These are phyloP conservation scores for Nephrotoma flavescens DNA, from an alignment of 2,888 invertebrate species.

Conservation along the genomic window DNA sequence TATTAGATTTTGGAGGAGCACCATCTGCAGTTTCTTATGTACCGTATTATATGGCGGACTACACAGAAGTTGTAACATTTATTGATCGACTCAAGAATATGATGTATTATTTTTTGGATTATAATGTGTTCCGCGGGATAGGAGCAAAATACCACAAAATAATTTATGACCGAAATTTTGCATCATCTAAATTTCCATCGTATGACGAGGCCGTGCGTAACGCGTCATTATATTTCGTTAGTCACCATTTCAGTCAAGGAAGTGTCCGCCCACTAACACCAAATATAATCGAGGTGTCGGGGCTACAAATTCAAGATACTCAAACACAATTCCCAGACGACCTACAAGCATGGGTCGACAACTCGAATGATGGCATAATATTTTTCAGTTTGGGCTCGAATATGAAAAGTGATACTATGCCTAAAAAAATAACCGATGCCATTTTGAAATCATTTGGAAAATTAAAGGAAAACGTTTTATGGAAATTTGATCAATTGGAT, in stretches of 20 bases:
- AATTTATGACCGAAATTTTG: constrained; percentile 27
- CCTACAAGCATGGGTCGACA: constrained; percentile 19
- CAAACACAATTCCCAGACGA: constrained; percentile 21
- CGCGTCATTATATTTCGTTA: constrained; percentile 24
- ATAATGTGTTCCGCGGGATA: not conserved
- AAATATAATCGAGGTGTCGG: constrained; percentile 31
- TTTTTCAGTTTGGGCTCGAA: constrained; percentile 23
- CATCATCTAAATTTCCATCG: constrained; percentile 11
- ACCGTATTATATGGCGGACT: constrained; percentile 24
- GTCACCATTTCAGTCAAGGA: constrained; percentile 25
- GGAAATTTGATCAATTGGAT: constrained; percentile 30
- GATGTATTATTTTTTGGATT: not conserved
- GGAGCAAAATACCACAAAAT: not conserved
- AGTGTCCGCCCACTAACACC: constrained; percentile 27
- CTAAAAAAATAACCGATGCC: constrained; percentile 3
- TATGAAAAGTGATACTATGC: constrained; percentile 5
- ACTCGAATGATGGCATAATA: constrained; percentile 22
- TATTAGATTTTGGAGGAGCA: constrained; percentile 30
- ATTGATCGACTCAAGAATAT: not conserved
- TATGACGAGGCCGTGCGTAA: constrained; percentile 20
- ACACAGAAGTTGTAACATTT: not conserved
- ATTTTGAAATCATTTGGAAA: constrained; percentile 6
- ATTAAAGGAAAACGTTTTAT: constrained; percentile 30
- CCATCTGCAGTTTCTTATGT: constrained; percentile 33
- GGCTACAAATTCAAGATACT: constrained; percentile 26